These are phyloP conservation scores for Drosophila setosimentum DNA, from an alignment of 2,888 invertebrate genomes.

Conservation along the genomic window DNA sequence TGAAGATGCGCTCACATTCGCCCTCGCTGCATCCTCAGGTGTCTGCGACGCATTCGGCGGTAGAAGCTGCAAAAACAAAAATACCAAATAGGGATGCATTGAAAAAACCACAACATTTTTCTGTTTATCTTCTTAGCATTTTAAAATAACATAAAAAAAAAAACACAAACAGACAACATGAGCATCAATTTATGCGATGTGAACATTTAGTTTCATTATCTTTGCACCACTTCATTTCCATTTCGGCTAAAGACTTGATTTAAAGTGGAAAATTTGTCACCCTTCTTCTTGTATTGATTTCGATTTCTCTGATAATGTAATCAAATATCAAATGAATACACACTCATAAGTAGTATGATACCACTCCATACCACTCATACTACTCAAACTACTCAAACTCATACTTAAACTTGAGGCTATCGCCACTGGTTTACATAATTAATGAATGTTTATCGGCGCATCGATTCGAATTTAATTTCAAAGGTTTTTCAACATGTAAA, in stretches of 20 bases:
- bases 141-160: constrained; percentile 2
- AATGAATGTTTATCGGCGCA: constrained; percentile 73
- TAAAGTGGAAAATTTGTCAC: constrained; percentile 65
- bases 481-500: constrained; percentile 34
- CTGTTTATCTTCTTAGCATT: background rate
- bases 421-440: constrained; percentile 74
- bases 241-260: constrained; percentile 22
- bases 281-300: constrained; percentile 6
- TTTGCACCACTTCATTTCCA: constrained; percentile 33
- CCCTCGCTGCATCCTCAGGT: constrained; percentile 65
- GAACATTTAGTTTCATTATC: constrained; percentile 32
- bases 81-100: constrained; percentile 4
- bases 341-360: too few relatives aligned
- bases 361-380: background rate
- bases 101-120: constrained; percentile 1
- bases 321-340: constrained; percentile 11
- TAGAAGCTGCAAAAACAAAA: constrained; percentile 67
- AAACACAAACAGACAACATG: background rate
- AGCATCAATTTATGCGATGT: constrained; percentile 1
- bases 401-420: constrained; percentile 13
- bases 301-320: constrained; percentile 22
- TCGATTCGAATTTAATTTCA: constrained; percentile 60
- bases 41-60: constrained; percentile 75
- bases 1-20: constrained; percentile 68
- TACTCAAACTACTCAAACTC: background rate